Evolutionary conservation across 1,140 invertebrate species (phyloP).

Genomic region (Drosophila auraria): DNA sequence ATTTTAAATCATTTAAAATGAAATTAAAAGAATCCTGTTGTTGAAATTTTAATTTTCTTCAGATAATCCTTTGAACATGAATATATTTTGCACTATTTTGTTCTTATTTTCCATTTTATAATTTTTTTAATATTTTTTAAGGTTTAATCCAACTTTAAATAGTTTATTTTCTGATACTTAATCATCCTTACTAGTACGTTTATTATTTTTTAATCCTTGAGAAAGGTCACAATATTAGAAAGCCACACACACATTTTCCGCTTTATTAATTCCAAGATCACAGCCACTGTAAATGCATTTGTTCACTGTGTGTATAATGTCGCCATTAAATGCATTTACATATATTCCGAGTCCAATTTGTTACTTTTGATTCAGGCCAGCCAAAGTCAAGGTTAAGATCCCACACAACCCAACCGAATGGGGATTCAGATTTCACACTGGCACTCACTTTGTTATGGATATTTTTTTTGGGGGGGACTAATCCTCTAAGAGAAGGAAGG

Average conservation of each 20-base stretch:
- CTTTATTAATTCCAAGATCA: constrained; percentile 8
- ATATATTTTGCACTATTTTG: not conserved
- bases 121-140: not conserved
- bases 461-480: constrained; percentile 11
- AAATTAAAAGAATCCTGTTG: not conserved
- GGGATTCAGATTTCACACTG: constrained; percentile 8
- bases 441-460: constrained; percentile 51
- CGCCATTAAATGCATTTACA: constrained; percentile 47
- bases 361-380: constrained; percentile 47
- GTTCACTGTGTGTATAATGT: constrained; percentile 21
- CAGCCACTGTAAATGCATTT: constrained; percentile 33
- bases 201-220: constrained; percentile 2
- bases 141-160: not conserved
- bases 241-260: not conserved
- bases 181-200: not conserved
- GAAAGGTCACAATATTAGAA: not conserved
- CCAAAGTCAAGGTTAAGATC: constrained; percentile 74
- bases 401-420: constrained; percentile 28
- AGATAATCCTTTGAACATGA: not conserved
- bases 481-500: constrained; percentile 36
- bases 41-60: not conserved
- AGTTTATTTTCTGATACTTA: no score
- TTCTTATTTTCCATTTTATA: not conserved
- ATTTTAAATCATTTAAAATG: not conserved
- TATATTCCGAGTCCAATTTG: constrained; percentile 52